Conservation (phyloP, 2,888 invertebrate genomes). For the Sacculina carcini region DNA sequence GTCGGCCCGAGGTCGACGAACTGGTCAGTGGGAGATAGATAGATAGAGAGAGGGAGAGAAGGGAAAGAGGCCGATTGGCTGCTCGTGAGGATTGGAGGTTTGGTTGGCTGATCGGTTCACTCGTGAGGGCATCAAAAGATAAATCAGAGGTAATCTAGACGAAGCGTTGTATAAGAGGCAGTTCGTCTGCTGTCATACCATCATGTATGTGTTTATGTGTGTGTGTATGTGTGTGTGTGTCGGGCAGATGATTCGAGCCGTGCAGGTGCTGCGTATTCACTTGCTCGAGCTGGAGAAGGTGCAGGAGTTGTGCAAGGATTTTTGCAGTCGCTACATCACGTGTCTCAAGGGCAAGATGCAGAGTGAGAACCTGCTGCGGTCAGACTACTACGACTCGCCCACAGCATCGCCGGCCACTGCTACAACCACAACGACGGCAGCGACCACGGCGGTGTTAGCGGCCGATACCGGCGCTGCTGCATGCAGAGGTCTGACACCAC, state of each 20-base stretch:
- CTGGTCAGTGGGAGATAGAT: constrained; percentile 32
- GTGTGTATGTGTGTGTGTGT: neutral
- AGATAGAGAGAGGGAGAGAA: neutral
- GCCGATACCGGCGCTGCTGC: constrained; percentile 54
- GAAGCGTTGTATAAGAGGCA: neutral
- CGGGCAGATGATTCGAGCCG: constrained; percentile 54
- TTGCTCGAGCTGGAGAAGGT: constrained; percentile 70
- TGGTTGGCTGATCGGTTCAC: neutral
- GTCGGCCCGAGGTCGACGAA: constrained; percentile 82
- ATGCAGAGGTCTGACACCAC: constrained; percentile 81
- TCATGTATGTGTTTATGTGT: neutral
- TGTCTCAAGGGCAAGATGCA: constrained; percentile 34
- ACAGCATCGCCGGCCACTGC: constrained; percentile 20
- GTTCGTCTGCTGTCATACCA: neutral
- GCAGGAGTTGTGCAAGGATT: constrained; percentile 77
- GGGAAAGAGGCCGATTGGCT: neutral
- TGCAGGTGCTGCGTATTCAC: constrained; percentile 74
- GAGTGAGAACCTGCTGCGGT: constrained; percentile 13
- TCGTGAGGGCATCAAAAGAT: neutral
- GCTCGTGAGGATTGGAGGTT: neutral
- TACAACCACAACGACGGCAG: constrained; percentile 31
- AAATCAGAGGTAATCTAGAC: neutral
- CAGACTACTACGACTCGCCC: constrained; percentile 13
- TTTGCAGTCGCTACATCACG: constrained; percentile 68
- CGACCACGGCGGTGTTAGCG: constrained; percentile 31